These are phyloP conservation scores for Meghimatium bilineatum DNA, from an alignment of 2,888 invertebrate species.

Conservation along the genomic window DNA sequence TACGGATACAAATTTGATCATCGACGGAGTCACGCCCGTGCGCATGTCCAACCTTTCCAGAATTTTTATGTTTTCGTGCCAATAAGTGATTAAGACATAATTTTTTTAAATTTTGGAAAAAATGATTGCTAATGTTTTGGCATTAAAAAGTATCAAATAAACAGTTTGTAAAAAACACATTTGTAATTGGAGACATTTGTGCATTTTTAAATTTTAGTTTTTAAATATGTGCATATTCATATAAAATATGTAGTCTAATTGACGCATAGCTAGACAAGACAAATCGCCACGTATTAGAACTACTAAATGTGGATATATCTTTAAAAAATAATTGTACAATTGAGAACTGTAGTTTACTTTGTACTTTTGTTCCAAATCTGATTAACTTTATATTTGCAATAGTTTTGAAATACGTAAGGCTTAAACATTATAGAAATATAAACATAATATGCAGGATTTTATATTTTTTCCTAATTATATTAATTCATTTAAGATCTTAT, in stretches of 20 bases:
- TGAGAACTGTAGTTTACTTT: too few relatives aligned
- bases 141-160: too few relatives aligned
- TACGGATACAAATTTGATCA: neutral
- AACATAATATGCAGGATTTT: neutral
- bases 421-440: neutral
- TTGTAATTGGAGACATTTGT: neutral
- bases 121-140: too few relatives aligned
- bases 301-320: slow-evolving; percentile 10
- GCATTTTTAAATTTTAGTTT: neutral
- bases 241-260: neutral
- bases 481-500: too few relatives aligned
- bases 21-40: slow-evolving; percentile 42
- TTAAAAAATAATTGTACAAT: too few relatives aligned
- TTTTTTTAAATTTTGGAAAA: too few relatives aligned
- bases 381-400: too few relatives aligned
- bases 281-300: slow-evolving; percentile 28
- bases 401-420: too few relatives aligned
- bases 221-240: neutral
- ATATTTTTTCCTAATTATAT: neutral
- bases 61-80: neutral
- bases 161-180: too few relatives aligned
- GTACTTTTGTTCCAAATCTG: too few relatives aligned
- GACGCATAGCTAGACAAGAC: neutral
- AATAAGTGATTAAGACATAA: neutral
- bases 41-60: slow-evolving; percentile 37